phyloP scores from a whole-genome alignment of 2,888 invertebrate genomes.

The Eupithecia dodoneata region DNA sequence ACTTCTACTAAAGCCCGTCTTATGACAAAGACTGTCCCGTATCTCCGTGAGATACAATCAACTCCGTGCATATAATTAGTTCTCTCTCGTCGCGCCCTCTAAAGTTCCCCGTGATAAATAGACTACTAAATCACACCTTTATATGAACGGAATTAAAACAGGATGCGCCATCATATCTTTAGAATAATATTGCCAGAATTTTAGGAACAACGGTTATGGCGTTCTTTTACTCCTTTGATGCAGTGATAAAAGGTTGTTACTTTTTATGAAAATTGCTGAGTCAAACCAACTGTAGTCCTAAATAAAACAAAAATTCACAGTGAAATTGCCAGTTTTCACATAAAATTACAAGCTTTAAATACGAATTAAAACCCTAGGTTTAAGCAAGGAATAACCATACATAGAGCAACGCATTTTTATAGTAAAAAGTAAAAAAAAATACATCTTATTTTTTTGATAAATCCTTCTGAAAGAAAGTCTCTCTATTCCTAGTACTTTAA shows the following conservation, averaged over 20 bases:
- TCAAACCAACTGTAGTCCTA: neutral
- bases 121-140: slow-evolving; percentile 62
- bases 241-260: neutral
- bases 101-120: slow-evolving; percentile 50
- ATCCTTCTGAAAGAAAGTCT: neutral
- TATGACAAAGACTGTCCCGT: slow-evolving; percentile 3
- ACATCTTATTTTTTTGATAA: neutral
- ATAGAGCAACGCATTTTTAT: no score
- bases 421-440: neutral
- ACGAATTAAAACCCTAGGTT: neutral
- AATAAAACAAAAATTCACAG: neutral
- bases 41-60: slow-evolving; percentile 3
- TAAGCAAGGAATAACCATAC: neutral
- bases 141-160: slow-evolving; percentile 53
- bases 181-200: slow-evolving; percentile 22
- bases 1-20: neutral
- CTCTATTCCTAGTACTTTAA: neutral
- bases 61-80: slow-evolving; percentile 14
- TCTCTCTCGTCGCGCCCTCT: slow-evolving; percentile 21
- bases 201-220: neutral
- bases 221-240: neutral
- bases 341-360: neutral
- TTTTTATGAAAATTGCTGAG: neutral
- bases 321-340: no score
- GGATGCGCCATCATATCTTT: slow-evolving; percentile 24